These are phyloP conservation scores for Mystacides longicornis DNA, from an alignment of 2,888 invertebrate species.

Conservation along the genomic window DNA sequence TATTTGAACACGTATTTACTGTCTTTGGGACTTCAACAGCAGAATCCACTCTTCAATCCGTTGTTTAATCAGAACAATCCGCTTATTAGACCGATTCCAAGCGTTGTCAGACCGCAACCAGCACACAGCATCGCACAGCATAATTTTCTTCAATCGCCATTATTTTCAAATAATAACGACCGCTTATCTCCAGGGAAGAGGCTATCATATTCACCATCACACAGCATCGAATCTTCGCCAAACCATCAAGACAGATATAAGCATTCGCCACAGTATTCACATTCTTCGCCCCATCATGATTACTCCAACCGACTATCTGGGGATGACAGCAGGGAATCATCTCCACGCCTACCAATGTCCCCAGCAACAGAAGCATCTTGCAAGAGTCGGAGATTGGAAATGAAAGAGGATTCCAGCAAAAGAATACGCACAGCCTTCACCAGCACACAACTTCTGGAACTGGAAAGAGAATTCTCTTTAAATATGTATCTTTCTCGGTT, in stretches of 20 bases:
- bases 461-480: conserved; percentile 81
- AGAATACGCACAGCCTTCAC: conserved; percentile 91
- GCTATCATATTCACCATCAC: conserved; percentile 8
- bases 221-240: conserved; percentile 16
- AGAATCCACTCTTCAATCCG: conserved; percentile 47
- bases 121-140: conserved; percentile 33
- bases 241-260: conserved; percentile 34
- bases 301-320: conserved; percentile 25
- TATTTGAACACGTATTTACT: conserved; percentile 58
- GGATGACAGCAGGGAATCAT: conserved; percentile 44
- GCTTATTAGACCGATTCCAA: conserved; percentile 39
- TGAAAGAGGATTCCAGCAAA: conserved; percentile 66
- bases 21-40: conserved; percentile 56
- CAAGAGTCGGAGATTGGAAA: conserved; percentile 41
- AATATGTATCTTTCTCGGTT: conserved; percentile 89
- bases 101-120: conserved; percentile 30
- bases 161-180: conserved; percentile 12
- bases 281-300: conserved; percentile 24
- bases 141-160: conserved; percentile 28
- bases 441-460: conserved; percentile 76
- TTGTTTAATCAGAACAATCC: conserved; percentile 44
- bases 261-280: conserved; percentile 34
- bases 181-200: conserved; percentile 10
- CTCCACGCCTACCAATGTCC: conserved; percentile 48
- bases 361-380: conserved; percentile 44